phyloP scores from a whole-genome alignment of 2,888 invertebrate genomes.

The Aproaerema taeniolella region DNA sequence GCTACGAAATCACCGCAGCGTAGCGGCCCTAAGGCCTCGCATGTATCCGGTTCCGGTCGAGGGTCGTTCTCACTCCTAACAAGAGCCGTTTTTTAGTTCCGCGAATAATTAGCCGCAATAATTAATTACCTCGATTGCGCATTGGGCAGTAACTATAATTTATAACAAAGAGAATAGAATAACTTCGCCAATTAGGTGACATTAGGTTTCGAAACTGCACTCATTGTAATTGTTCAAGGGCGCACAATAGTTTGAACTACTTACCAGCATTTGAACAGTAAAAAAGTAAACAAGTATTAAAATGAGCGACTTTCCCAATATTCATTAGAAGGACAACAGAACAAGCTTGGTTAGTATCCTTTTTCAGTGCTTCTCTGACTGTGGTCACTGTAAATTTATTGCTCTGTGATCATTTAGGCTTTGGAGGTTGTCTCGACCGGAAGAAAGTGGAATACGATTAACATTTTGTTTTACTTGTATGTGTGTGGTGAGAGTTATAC shows the following conservation, averaged over 20 bases:
- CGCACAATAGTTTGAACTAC: constrained; percentile 9
- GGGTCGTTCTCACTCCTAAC: constrained; percentile 64
- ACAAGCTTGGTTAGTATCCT: too few species aligned
- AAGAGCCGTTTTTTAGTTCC: constrained; percentile 58
- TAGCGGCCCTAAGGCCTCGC: constrained; percentile 52
- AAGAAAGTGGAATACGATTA: constrained; percentile 44
- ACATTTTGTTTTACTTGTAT: constrained; percentile 32
- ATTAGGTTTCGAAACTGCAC: too few species aligned
- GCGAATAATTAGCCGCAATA: constrained; percentile 45
- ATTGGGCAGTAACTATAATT: too few species aligned
- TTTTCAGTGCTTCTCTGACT: too few species aligned
- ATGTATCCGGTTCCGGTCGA: constrained; percentile 59
- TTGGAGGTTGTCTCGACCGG: constrained; percentile 32
- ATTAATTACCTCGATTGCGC: constrained; percentile 42
- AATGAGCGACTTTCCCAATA: too few species aligned
- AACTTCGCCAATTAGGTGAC: too few species aligned
- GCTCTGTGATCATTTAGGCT: too few species aligned
- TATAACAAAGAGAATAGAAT: too few species aligned
- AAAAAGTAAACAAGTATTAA: too few species aligned
- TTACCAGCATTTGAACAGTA: too few species aligned
- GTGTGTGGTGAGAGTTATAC: constrained; percentile 3
- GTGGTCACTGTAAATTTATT: too few species aligned
- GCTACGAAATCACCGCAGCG: constrained; percentile 27
- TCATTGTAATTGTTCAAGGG: constrained; percentile 8
- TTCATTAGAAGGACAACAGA: too few species aligned